A percentile compares a stretch with the other conserved stretches of the same genome.
Evolutionary conservation across 2,797 vertebrate genomes (phyloP).

Genomic region (Xyrichtys novacula): DNA sequence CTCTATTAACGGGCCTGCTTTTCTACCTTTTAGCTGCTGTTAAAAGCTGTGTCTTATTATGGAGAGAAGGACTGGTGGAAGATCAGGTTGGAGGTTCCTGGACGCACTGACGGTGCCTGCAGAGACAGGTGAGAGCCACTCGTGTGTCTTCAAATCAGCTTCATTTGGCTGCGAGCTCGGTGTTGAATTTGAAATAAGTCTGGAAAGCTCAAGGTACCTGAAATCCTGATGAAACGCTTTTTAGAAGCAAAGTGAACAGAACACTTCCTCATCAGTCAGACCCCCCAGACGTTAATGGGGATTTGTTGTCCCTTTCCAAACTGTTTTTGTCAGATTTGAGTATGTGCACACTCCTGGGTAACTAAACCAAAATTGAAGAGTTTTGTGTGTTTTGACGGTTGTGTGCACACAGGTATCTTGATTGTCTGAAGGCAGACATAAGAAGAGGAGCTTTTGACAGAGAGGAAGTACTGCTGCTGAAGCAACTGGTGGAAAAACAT

Average conservation of each 20-base stretch:
- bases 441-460: constrained; percentile 89
- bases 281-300: too few relatives aligned
- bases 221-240: too few relatives aligned
- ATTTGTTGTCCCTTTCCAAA: too few relatives aligned
- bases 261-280: too few relatives aligned
- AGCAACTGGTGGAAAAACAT: constrained; percentile 86
- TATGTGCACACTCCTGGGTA: not conserved
- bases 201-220: too few relatives aligned
- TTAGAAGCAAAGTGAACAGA: too few relatives aligned
- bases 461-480: constrained; percentile 85
- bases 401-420: constrained; percentile 85
- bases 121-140: constrained; percentile 87
- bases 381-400: constrained; percentile 1
- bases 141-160: not conserved
- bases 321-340: too few relatives aligned
- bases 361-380: not conserved
- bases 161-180: too few relatives aligned
- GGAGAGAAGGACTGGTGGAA: constrained; percentile 91
- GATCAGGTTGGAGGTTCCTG: constrained; percentile 90
- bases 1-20: not conserved
- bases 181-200: not conserved
- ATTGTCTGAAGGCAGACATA: constrained; percentile 82
- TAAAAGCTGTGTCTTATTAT: constrained; percentile 86
- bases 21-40: constrained; percentile 82
- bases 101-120: constrained; percentile 89